Base-by-base conservation (phyloP, 2,113 vertebrate genomes). In the Coptodon rendalli region DNA sequence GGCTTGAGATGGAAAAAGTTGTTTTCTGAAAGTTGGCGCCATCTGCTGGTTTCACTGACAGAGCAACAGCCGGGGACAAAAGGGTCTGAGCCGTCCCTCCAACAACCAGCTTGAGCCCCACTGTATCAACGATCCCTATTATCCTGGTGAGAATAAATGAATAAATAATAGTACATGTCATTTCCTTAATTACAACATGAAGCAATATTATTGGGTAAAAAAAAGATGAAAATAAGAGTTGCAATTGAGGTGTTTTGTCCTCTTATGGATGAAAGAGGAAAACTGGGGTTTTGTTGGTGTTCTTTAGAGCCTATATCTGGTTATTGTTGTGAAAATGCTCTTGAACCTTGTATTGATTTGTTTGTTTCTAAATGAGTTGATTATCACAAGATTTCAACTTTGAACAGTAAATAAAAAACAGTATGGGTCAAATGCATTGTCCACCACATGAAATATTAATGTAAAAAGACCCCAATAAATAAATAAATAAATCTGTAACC, bases 41-140 rank as follows among this genome's bases (percentile, higher is more conserved):
- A 81, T 97, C 93, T 80, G 96, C 96, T 94, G 96, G 96, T 80
- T 96, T 92, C 84, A 98, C 98, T 2, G 97, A 97, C 85, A 99
- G 83, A 94, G 97, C 97, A 94, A 99, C 92, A 63, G 96, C 95
- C 12, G 96, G 88, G 3, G 97, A 96, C 27, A 96, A 90, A 86
- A 99, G 84, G 82, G 82, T 95, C 90, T 97, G 92, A 43, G 87
- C 87, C 2, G 57, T 16, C 14, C 76, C 54, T 9, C 94, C 59
- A 34, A 99, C 92, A 40, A 96, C 97, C 94, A 99, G 82, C 95
- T 98, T 98, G 84, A 98, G 93, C 9, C 97, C 98, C 88, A 99
- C 97, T 14, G 95, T 96, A 83, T 99, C 97, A 92, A 99, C 97
- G 76, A 99, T 94, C 90, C 96, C 91, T 83, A 97, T 97, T 87